phyloP scores from a whole-genome alignment of 2,888 invertebrate genomes.

The Altica lythri region DNA sequence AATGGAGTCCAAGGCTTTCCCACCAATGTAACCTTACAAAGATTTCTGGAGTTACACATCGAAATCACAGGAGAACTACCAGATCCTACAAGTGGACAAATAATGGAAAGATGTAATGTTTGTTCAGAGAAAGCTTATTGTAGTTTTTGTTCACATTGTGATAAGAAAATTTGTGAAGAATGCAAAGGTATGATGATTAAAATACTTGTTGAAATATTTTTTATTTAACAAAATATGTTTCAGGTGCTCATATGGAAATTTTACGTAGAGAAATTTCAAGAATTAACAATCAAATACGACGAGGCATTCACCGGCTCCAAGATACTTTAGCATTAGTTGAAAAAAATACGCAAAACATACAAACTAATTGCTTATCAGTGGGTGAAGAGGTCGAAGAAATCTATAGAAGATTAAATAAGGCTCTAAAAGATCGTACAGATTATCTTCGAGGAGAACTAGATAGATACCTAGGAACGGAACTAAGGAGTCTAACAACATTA shows the following conservation, averaged over 20 bases:
- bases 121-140: constrained; percentile 92
- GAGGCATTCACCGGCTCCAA: constrained; percentile 86
- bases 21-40: constrained; percentile 92
- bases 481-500: constrained; percentile 80
- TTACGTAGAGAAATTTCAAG: constrained; percentile 68
- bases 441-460: constrained; percentile 88
- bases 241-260: constrained; percentile 90
- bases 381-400: constrained; percentile 95
- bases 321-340: constrained; percentile 84
- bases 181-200: constrained; percentile 87
- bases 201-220: too few relatives aligned
- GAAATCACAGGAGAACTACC: constrained; percentile 91
- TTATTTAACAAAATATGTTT: too few relatives aligned
- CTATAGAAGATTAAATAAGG: constrained; percentile 83
- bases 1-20: constrained; percentile 94
- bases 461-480: constrained; percentile 86
- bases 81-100: constrained; percentile 87
- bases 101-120: constrained; percentile 92
- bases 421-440: constrained; percentile 87
- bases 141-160: constrained; percentile 91
- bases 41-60: constrained; percentile 92
- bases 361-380: constrained; percentile 87
- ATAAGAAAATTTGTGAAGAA: constrained; percentile 94
- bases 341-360: constrained; percentile 85
- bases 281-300: constrained; percentile 66